phyloP scores from a whole-genome alignment of 2,888 invertebrate genomes.

The Sinopyrophorus schimmeli region DNA sequence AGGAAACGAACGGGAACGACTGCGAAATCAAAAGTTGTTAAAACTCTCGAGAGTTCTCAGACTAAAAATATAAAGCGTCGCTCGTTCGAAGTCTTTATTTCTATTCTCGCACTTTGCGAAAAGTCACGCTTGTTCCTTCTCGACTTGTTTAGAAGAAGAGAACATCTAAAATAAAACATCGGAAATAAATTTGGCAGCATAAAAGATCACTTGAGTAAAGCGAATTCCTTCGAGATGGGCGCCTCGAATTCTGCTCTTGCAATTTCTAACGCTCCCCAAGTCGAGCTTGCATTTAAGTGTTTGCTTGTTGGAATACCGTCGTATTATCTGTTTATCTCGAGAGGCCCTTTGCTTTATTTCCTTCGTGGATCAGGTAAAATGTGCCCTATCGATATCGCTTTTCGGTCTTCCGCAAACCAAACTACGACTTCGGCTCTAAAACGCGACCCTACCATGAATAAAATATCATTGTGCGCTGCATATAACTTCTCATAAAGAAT shows the following conservation, averaged over 20 bases:
- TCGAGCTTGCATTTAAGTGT: slow-evolving; percentile 27
- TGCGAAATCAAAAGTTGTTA: slow-evolving; percentile 9
- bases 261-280: slow-evolving; percentile 24
- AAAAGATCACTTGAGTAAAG: slow-evolving; percentile 22
- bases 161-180: slow-evolving; percentile 21
- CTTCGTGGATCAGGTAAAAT: slow-evolving; percentile 19
- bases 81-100: slow-evolving; percentile 10
- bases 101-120: slow-evolving; percentile 7
- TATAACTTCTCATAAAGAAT: slow-evolving; percentile 11
- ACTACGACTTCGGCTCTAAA: slow-evolving; percentile 14
- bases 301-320: slow-evolving; percentile 30
- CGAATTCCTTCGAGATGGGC: slow-evolving; percentile 19
- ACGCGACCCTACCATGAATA: slow-evolving; percentile 15
- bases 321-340: slow-evolving; percentile 34
- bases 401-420: slow-evolving; percentile 6
- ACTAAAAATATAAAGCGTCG: slow-evolving; percentile 8
- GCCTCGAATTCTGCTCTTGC: slow-evolving; percentile 13
- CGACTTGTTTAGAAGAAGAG: slow-evolving; percentile 8
- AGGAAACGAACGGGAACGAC: not conserved
- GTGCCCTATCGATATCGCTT: slow-evolving; percentile 17
- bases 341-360: slow-evolving; percentile 31
- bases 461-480: slow-evolving; percentile 15
- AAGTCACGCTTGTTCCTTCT: slow-evolving; percentile 6
- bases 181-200: slow-evolving; percentile 21
- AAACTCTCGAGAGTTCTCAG: slow-evolving; percentile 1